Conservation (phyloP, 2,888 invertebrate genomes). For the Apoderus coryli region DNA sequence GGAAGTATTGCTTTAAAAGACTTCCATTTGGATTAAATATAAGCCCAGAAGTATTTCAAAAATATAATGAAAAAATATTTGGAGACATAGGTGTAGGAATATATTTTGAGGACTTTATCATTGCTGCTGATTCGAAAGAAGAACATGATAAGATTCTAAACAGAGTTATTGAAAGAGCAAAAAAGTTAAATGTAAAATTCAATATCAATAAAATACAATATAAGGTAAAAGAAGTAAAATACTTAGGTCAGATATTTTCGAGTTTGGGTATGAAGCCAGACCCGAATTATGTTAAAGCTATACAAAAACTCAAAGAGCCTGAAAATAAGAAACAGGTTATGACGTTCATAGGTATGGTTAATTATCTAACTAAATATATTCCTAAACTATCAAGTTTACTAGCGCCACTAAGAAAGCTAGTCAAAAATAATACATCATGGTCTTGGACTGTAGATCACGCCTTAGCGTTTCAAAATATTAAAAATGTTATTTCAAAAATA, state of each 20-base stretch:
- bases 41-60: slow-evolving; percentile 20
- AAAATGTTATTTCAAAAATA: slow-evolving; percentile 16
- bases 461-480: slow-evolving; percentile 15
- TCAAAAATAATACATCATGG: slow-evolving; percentile 19
- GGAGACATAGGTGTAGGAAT: slow-evolving; percentile 16
- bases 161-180: slow-evolving; percentile 16
- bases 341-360: slow-evolving; percentile 21
- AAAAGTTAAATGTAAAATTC: slow-evolving; percentile 16
- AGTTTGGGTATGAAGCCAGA: slow-evolving; percentile 16
- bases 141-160: slow-evolving; percentile 16
- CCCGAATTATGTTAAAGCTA: slow-evolving; percentile 15
- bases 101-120: slow-evolving; percentile 20
- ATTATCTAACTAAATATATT: slow-evolving; percentile 18
- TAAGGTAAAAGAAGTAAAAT: slow-evolving; percentile 18
- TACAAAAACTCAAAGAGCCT: slow-evolving; percentile 14
- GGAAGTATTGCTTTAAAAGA: slow-evolving; percentile 17
- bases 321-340: slow-evolving; percentile 20
- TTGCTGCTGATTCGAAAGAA: slow-evolving; percentile 16
- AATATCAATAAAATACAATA: slow-evolving; percentile 17
- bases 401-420: slow-evolving; percentile 15
- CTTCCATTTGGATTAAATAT: slow-evolving; percentile 19
- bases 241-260: slow-evolving; percentile 17
- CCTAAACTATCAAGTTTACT: slow-evolving; percentile 14
- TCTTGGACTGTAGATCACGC: slow-evolving; percentile 16
- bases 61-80: slow-evolving; percentile 17